phyloP scores from a whole-genome alignment of 2,888 invertebrate genomes.

The Polydrusus pterygomalis region DNA sequence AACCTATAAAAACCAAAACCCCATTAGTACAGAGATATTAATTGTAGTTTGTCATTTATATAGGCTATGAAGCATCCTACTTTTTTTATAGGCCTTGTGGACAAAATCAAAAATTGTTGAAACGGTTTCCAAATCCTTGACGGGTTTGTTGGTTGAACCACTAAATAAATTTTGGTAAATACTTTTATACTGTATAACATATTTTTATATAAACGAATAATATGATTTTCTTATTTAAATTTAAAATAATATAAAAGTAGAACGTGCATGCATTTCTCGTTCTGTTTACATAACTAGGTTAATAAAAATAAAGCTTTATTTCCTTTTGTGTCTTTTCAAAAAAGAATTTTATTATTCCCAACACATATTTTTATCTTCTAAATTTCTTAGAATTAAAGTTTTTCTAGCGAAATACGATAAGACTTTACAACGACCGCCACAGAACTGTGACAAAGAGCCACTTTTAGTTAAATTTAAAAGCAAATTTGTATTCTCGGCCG shows the following conservation, averaged over 20 bases:
- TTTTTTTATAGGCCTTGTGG: too few species aligned
- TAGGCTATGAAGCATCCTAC: too few species aligned
- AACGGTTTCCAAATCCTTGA: too few species aligned
- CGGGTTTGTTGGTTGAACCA: too few species aligned
- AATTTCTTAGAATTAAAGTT: conserved; percentile 54
- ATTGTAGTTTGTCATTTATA: too few species aligned
- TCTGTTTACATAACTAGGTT: conserved; percentile 31
- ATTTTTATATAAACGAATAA: neutral
- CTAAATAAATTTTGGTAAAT: too few species aligned
- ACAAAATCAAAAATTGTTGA: too few species aligned
- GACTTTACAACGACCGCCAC: conserved; percentile 46
- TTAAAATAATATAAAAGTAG: conserved; percentile 20
- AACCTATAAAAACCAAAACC: too few species aligned
- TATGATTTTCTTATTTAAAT: neutral
- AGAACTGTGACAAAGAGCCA: conserved; percentile 53
- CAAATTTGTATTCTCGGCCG: conserved; percentile 53
- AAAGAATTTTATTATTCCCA: conserved; percentile 47
- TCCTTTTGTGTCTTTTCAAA: conserved; percentile 28
- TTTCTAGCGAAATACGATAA: conserved; percentile 54
- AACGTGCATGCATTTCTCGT: conserved; percentile 5
- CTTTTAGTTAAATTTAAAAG: conserved; percentile 52
- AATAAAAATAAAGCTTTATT: conserved; percentile 24
- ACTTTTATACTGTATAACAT: neutral
- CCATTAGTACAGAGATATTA: too few species aligned
- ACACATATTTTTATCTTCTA: conserved; percentile 52